Evolutionary conservation across 2,113 vertebrate genomes (phyloP).

Genomic region (Numenius arquata): DNA sequence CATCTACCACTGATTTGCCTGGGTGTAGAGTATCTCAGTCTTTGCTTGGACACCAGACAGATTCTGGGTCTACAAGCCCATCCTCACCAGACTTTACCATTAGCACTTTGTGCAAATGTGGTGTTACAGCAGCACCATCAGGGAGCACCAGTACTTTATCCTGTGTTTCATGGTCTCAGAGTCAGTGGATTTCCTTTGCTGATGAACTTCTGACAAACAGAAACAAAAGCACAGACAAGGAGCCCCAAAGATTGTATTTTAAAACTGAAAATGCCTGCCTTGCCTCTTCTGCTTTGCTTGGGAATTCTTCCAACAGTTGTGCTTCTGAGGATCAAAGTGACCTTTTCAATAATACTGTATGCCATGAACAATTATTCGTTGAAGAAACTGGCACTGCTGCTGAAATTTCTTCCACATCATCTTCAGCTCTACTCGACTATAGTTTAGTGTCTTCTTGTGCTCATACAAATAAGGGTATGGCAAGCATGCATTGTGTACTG

Average conservation of each 20-base stretch:
- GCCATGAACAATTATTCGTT: constrained; percentile 59
- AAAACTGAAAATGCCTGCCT: constrained; percentile 60
- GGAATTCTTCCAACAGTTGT: constrained; percentile 61
- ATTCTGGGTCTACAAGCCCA: constrained; percentile 71
- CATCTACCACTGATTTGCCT: constrained; percentile 69
- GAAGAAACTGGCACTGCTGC: constrained; percentile 66
- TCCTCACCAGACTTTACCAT: constrained; percentile 67
- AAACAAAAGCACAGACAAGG: constrained; percentile 48
- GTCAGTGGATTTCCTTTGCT: constrained; percentile 82
- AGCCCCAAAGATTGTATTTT: constrained; percentile 62
- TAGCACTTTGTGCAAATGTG: constrained; percentile 34
- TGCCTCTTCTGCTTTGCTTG: constrained; percentile 66
- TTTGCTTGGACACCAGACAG: constrained; percentile 70
- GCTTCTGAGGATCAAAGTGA: constrained; percentile 76
- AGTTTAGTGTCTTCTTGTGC: constrained; percentile 65
- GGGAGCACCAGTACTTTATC: constrained; percentile 63
- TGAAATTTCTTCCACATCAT: constrained; percentile 61
- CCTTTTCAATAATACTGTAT: constrained; percentile 58
- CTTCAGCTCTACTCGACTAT: constrained; percentile 69
- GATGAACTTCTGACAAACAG: constrained; percentile 66
- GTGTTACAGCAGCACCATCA: constrained; percentile 35
- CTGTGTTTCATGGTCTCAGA: constrained; percentile 73
- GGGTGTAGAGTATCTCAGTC: constrained; percentile 72
- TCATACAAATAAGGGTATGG: constrained; percentile 77
- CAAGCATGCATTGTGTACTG: constrained; percentile 57